A percentile compares a stretch with the other conserved stretches of the same genome.
phyloP scores from a whole-genome alignment of 1,140 invertebrate species.

The Diabrotica undecimpunctata region DNA sequence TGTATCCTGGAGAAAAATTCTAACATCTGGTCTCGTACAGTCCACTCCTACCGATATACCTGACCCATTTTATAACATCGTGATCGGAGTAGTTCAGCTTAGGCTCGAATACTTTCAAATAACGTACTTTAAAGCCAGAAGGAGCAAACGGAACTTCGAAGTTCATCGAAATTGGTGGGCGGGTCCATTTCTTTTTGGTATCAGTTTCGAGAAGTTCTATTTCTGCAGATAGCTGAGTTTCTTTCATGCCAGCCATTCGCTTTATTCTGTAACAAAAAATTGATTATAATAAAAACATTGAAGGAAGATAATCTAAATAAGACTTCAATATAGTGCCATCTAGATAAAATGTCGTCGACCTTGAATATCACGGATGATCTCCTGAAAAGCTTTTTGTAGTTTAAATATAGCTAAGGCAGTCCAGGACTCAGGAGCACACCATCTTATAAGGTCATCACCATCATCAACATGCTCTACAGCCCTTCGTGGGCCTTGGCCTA shows the following conservation, averaged over 20 bases:
- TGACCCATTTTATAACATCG: conserved; percentile 99
- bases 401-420: too few relatives aligned
- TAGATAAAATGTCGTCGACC: too few relatives aligned
- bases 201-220: conserved; percentile 99
- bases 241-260: conserved; percentile 99
- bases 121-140: conserved; percentile 98
- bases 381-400: too few relatives aligned
- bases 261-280: conserved; percentile 74
- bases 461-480: too few relatives aligned
- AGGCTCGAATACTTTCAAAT: conserved; percentile 98
- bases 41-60: conserved; percentile 98
- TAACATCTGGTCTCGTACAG: conserved; percentile 99
- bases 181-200: conserved; percentile 99
- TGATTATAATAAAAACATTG: conserved; percentile 20
- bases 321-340: too few relatives aligned
- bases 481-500: too few relatives aligned
- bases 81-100: conserved; percentile 99
- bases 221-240: conserved; percentile 98
- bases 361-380: too few relatives aligned
- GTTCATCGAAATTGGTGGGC: conserved; percentile 99
- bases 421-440: too few relatives aligned
- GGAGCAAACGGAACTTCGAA: conserved; percentile 98
- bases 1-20: conserved; percentile 29
- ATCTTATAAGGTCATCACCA: too few relatives aligned
- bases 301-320: not conserved